Evolutionary conservation across 2,797 vertebrate species (phyloP).

Genomic region (Luscinia megarhynchos): DNA sequence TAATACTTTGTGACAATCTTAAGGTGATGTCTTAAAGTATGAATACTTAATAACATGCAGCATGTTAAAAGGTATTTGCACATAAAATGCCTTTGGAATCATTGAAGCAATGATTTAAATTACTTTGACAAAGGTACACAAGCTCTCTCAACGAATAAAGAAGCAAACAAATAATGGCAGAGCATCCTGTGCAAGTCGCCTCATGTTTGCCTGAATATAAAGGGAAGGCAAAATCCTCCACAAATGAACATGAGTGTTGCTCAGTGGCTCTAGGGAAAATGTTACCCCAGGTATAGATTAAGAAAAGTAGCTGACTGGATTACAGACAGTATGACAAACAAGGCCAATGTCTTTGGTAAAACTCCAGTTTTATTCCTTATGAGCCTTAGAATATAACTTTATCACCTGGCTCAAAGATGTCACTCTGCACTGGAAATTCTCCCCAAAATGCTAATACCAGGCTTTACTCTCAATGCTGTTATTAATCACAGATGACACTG

Average conservation of each 20-base stretch:
- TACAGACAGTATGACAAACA: neutral
- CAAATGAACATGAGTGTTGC: neutral
- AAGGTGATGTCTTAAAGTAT: neutral
- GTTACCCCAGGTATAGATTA: neutral
- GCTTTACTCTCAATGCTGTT: neutral
- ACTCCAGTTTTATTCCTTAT: neutral
- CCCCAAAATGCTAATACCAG: neutral
- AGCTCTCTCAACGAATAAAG: neutral
- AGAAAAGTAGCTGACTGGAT: neutral
- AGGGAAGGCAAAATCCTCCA: neutral
- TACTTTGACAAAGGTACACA: neutral
- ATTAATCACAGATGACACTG: neutral
- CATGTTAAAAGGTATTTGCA: neutral
- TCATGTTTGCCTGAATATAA: neutral
- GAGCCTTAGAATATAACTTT: neutral
- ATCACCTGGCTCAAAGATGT: neutral
- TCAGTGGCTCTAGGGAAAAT: neutral
- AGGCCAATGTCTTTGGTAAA: neutral
- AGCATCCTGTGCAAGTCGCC: neutral
- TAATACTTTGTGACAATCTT: neutral
- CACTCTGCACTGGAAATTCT: neutral
- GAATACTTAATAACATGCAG: neutral
- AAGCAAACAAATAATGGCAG: neutral
- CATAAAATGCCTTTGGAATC: neutral
- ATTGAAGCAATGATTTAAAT: slow-evolving; percentile 1